Evolutionary conservation across 2,888 invertebrate species (phyloP).

Genomic region (Limnephilus auricula): DNA sequence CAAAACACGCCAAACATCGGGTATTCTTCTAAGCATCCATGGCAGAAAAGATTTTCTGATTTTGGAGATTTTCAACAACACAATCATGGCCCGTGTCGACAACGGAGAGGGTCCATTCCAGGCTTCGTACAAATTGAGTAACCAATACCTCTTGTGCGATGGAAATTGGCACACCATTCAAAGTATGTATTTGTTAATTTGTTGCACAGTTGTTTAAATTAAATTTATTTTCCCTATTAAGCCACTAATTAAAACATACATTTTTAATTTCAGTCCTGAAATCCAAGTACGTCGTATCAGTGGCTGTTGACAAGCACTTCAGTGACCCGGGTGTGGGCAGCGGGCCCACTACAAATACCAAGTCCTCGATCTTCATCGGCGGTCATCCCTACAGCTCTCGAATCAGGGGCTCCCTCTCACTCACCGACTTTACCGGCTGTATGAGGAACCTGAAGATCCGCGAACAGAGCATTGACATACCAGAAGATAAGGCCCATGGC

Average conservation of each 20-base stretch:
- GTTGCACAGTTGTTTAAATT: background rate
- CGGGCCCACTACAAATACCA: conserved; percentile 83
- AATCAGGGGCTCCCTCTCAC: conserved; percentile 83
- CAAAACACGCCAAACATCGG: conserved; percentile 89
- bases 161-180: conserved; percentile 96
- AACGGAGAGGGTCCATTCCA: conserved; percentile 89
- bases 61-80: conserved; percentile 92
- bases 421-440: conserved; percentile 88
- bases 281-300: conserved; percentile 91
- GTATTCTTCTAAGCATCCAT: conserved; percentile 91
- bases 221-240: background rate
- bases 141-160: conserved; percentile 89
- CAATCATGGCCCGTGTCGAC: conserved; percentile 89
- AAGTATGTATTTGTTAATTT: conserved; percentile 70
- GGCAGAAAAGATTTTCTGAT: conserved; percentile 90
- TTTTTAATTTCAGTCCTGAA: conserved; percentile 83
- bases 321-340: conserved; percentile 85
- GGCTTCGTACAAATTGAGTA: conserved; percentile 83
- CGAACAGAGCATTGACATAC: background rate
- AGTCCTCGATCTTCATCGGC: conserved; percentile 92
- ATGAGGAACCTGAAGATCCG: conserved; percentile 81
- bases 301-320: conserved; percentile 90
- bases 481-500: background rate
- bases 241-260: conserved; percentile 21
- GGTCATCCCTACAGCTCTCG: conserved; percentile 82